Percentiles rank a stretch among this genome's conserved stretches.
phyloP scores from a whole-genome alignment of 2,888 invertebrate genomes.

The Lepidocyrtinus sp. region DNA sequence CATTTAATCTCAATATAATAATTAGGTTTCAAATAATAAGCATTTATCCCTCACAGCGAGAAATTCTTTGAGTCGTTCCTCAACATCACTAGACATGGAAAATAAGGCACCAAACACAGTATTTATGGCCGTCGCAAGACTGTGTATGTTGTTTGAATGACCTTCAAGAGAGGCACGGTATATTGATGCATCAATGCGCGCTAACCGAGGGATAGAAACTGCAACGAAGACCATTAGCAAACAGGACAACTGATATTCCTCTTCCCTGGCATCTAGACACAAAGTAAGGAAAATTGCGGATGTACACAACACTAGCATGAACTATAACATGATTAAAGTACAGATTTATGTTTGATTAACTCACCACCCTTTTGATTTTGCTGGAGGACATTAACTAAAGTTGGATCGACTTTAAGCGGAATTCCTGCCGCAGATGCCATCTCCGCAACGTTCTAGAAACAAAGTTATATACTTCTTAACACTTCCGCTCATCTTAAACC shows the following conservation, averaged over 20 bases:
- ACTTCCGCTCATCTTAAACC: background rate
- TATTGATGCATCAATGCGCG: constrained; percentile 90
- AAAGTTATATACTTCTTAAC: background rate
- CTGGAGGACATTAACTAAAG: constrained; percentile 89
- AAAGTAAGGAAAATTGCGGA: constrained; percentile 18
- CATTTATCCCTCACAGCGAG: constrained; percentile 78
- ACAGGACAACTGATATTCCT: constrained; percentile 94
- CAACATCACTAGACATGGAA: constrained; percentile 96
- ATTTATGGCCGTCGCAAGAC: constrained; percentile 96
- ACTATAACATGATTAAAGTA: background rate
- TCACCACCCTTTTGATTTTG: constrained; percentile 84
- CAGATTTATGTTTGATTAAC: background rate
- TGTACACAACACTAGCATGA: background rate
- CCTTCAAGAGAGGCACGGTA: constrained; percentile 91
- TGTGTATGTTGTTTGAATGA: constrained; percentile 99
- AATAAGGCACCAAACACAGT: constrained; percentile 97
- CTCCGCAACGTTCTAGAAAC: constrained; percentile 89
- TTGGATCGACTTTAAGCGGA: constrained; percentile 94
- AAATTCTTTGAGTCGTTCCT: constrained; percentile 97
- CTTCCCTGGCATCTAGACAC: constrained; percentile 85
- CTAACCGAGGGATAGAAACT: constrained; percentile 95
- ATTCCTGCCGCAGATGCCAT: constrained; percentile 98
- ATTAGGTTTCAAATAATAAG: no score
- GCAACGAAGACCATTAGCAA: constrained; percentile 99
- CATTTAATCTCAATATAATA: no score